A percentile compares a stretch with the other conserved stretches of the same genome.
Conservation (phyloP, 2,113 vertebrate species). For the Barnardius zonarius region DNA sequence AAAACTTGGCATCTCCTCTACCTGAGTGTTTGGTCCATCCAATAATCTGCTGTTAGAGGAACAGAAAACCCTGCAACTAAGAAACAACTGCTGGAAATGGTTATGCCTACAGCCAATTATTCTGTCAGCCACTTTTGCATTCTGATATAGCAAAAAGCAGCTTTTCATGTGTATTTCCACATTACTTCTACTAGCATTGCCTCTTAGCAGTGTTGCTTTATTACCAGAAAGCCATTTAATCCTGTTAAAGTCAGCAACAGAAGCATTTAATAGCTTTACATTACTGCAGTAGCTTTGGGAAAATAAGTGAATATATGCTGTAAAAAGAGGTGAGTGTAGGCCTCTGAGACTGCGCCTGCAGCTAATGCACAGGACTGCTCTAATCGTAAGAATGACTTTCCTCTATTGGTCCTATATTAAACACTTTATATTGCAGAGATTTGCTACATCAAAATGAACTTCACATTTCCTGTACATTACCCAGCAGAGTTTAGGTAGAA, state of each 20-base stretch:
- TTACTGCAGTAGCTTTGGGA: background rate
- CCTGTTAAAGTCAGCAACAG: background rate
- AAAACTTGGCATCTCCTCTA: background rate
- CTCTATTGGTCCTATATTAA: accelerated
- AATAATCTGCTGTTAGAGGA: background rate
- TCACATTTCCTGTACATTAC: background rate
- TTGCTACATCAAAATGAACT: background rate
- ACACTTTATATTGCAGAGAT: background rate
- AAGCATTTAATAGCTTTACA: background rate
- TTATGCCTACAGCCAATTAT: background rate
- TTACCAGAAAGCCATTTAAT: background rate
- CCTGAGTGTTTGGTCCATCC: background rate
- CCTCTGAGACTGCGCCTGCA: background rate
- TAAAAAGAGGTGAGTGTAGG: background rate
- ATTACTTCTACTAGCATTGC: background rate
- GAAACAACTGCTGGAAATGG: background rate
- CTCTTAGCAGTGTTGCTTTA: background rate
- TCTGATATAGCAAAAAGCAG: background rate
- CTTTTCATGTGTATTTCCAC: background rate
- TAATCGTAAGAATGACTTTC: background rate
- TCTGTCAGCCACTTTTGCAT: background rate
- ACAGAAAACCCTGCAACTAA: background rate
- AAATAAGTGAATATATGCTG: background rate
- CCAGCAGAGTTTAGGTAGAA: background rate
- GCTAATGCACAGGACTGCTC: background rate